Base-by-base conservation (phyloP, 2,113 vertebrate species). In the Brachyhypopomus gauderio region DNA sequence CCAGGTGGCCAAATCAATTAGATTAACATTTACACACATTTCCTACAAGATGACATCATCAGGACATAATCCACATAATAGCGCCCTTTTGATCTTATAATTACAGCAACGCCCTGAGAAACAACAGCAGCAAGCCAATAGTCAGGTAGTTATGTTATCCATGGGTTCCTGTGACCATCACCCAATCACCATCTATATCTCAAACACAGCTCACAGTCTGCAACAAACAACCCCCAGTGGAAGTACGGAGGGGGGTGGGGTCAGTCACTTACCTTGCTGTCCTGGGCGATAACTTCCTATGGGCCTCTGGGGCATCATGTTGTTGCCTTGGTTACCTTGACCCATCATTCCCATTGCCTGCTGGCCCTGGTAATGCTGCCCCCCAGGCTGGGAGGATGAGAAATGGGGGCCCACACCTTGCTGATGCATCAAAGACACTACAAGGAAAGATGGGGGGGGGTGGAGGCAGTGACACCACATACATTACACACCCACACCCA, bases 391-490 rank as follows among this genome's bases (percentile, higher is more conserved):
- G 0, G 95, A 93, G 0, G 96, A 95, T 83, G 92, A 94, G 92
- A 96, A 97, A 89, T 97, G 97, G 1, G 96, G 93, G 0, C 94
- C 93, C 75, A 95, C 94, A 9, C 95, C 94, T 91, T 97, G 97
- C 90, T 97, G 97, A 88, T 99, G 97, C 95, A 98, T 97, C 96
- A 98, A 95, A 88, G 97, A 93, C 72, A 97, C 96, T 99, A 59
- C 79, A 75, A 72, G 84, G 75, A 86, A 85, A 90, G 81, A 73
- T 84, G 75, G 66, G 52, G 45, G 75, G 66, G 52, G 45, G 12
- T 14, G 81, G 56, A 85, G 79, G 88, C 30, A 38, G 22, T 7
- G 60, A 67, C 62, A 90, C 81, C 83, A 88, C 62, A 79, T 17
- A 84, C 70, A 72, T 88, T 88, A 89, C 80, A 75, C 3, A 30